These are phyloP conservation scores for Pagrus major DNA, from an alignment of 2,113 vertebrate species.

Conservation along the genomic window DNA sequence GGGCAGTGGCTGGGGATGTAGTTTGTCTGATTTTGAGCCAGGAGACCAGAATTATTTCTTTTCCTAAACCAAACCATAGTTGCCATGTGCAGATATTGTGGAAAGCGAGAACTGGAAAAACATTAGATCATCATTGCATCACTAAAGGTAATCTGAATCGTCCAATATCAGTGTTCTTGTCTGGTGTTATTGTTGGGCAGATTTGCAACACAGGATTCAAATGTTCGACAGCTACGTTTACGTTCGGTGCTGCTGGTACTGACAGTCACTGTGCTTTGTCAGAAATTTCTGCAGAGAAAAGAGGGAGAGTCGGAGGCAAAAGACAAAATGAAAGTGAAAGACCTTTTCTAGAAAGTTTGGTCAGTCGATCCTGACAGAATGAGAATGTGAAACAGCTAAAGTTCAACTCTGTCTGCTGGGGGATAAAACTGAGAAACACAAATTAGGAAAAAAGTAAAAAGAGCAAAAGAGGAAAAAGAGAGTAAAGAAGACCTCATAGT, in stretches of 20 bases:
- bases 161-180: background rate
- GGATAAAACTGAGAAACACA: slow-evolving; percentile 39
- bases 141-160: background rate
- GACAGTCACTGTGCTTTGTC: background rate
- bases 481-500: slow-evolving; percentile 14
- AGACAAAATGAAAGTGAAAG: slow-evolving; percentile 32
- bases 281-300: slow-evolving; percentile 7
- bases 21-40: background rate
- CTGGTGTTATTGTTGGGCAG: background rate
- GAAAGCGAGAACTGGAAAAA: background rate
- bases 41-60: background rate
- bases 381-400: slow-evolving; percentile 43
- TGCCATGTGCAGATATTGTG: background rate
- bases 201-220: background rate
- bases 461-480: slow-evolving; percentile 11
- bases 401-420: slow-evolving; percentile 35
- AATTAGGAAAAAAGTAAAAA: slow-evolving; percentile 23
- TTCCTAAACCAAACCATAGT: too few species aligned
- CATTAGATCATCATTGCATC: background rate
- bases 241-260: background rate
- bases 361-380: slow-evolving; percentile 1
- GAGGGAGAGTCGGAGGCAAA: background rate
- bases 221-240: background rate
- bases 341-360: slow-evolving; percentile 36
- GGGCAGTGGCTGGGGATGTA: background rate